Conservation (phyloP, 2,888 invertebrate genomes). For the Lithophane socia region DNA sequence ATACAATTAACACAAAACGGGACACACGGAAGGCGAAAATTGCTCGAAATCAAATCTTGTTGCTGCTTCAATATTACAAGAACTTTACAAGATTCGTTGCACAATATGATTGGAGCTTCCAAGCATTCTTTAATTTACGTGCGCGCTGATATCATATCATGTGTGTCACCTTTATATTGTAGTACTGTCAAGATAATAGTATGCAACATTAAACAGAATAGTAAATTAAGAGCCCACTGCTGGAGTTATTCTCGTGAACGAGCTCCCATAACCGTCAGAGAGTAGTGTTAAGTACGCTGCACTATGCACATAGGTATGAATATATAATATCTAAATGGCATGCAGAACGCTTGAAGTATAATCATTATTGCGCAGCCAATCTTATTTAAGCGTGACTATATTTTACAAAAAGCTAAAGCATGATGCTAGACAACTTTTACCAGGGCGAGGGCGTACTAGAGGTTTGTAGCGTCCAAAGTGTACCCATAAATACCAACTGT, state of each 20-base stretch:
- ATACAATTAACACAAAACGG: constrained; percentile 83
- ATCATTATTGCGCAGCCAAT: constrained; percentile 91
- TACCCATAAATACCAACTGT: constrained; percentile 89
- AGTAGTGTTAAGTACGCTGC: constrained; percentile 88
- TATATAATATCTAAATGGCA: constrained; percentile 90
- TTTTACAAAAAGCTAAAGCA: constrained; percentile 91
- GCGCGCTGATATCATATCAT: constrained; percentile 78
- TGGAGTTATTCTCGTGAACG: constrained; percentile 82
- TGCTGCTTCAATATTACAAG: constrained; percentile 90
- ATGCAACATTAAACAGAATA: constrained; percentile 72
- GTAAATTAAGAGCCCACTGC: constrained; percentile 76
- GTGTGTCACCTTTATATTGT: constrained; percentile 90
- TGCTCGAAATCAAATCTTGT: constrained; percentile 87
- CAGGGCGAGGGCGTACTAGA: constrained; percentile 90
- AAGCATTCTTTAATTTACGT: constrained; percentile 88
- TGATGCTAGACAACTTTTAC: constrained; percentile 90
- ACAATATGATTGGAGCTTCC: constrained; percentile 90
- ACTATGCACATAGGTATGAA: constrained; percentile 90
- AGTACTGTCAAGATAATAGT: constrained; percentile 69
- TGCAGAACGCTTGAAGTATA: constrained; percentile 91
- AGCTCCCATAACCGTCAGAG: constrained; percentile 87
- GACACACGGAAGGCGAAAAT: constrained; percentile 88
- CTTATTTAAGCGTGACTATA: constrained; percentile 91
- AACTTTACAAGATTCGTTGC: constrained; percentile 90
- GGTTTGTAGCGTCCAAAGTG: constrained; percentile 89